phyloP scores from a whole-genome alignment of 2,888 invertebrate species.

The Blera fallax region DNA sequence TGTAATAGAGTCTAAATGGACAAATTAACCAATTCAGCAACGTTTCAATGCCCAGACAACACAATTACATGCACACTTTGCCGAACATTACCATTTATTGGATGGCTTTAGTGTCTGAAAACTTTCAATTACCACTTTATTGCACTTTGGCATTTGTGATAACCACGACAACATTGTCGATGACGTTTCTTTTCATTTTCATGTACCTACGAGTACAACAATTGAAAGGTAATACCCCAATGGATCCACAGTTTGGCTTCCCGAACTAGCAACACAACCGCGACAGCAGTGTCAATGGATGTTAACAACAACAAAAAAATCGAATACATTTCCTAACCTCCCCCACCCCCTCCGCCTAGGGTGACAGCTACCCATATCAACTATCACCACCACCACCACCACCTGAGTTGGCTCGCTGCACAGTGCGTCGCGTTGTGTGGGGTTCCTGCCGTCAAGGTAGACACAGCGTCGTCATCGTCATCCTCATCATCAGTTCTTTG shows the following conservation, averaged over 20 bases:
- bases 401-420: conserved; percentile 27
- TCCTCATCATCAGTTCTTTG: conserved; percentile 21
- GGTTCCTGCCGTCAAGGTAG: conserved; percentile 66
- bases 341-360: conserved; percentile 1
- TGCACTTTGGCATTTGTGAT: conserved; percentile 44
- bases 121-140: conserved; percentile 22
- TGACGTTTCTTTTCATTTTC: conserved; percentile 33
- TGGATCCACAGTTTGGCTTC: conserved; percentile 70
- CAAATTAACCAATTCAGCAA: no score
- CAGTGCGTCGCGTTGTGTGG: conserved; percentile 23
- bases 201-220: conserved; percentile 32
- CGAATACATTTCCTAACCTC: conserved; percentile 40
- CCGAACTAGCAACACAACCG: conserved; percentile 65
- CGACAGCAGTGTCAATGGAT: conserved; percentile 68
- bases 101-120: background rate
- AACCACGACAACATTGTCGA: conserved; percentile 2
- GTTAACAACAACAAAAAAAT: conserved; percentile 36
- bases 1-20: no score
- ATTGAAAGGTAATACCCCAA: conserved; percentile 66
- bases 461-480: conserved; percentile 65
- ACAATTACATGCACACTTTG: no score
- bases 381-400: conserved; percentile 44
- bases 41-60: no score
- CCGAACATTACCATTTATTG: background rate
- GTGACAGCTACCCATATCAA: conserved; percentile 61